These are phyloP conservation scores for Leucosticte australis DNA, from an alignment of 2,113 vertebrate species.

Conservation along the genomic window DNA sequence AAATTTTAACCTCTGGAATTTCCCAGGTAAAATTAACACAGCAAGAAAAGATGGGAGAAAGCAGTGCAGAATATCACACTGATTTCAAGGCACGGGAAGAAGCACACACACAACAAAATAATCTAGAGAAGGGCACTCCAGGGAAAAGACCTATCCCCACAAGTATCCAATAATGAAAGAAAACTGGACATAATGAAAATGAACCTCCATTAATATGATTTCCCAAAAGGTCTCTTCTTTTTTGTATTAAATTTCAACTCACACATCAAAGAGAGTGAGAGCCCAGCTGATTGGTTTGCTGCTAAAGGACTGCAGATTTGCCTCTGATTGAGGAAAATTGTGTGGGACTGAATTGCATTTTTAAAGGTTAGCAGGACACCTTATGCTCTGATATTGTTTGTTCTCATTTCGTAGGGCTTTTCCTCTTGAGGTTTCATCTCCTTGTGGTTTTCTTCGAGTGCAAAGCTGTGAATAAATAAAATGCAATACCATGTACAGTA, in stretches of 20 bases:
- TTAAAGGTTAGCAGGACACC: neutral
- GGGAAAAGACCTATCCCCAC: neutral
- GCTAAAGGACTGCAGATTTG: neutral
- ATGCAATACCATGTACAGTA: neutral
- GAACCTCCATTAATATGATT: neutral
- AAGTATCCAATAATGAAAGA: neutral
- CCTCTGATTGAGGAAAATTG: neutral
- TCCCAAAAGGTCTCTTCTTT: neutral
- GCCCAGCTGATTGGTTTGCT: neutral
- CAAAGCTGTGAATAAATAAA: constrained; percentile 27
- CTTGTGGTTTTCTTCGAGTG: neutral
- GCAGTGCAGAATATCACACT: neutral
- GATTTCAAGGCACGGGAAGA: neutral
- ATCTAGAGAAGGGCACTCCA: neutral
- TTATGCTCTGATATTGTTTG: neutral
- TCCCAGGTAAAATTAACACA: neutral
- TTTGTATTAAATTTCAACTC: neutral
- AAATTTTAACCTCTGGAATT: neutral
- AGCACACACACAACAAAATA: neutral
- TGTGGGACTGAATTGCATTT: neutral
- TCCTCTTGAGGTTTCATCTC: neutral
- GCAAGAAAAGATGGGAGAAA: neutral
- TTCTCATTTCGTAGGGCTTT: neutral
- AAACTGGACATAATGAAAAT: neutral
- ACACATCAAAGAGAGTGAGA: neutral